Evolutionary conservation across 2,113 vertebrate species (phyloP).

Genomic region (Cisticola juncidis): DNA sequence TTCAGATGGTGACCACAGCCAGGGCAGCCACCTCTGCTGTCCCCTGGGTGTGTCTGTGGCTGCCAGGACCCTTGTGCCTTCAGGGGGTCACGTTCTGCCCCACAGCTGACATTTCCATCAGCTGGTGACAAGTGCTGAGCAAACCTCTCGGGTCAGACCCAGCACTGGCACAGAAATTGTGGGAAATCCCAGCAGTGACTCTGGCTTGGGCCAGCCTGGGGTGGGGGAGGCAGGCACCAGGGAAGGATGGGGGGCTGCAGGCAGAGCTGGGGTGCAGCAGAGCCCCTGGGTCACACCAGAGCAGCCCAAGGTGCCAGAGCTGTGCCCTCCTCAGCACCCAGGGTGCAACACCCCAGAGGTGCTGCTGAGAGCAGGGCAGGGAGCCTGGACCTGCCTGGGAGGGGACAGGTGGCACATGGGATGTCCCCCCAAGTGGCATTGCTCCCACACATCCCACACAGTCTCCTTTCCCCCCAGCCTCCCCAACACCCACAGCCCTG

Average conservation of each 20-base stretch:
- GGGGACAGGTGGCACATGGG: fast-evolving
- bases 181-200: fast-evolving
- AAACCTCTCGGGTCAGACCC: not conserved
- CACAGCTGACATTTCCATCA: not conserved
- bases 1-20: not conserved
- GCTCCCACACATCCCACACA: no score
- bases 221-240: not conserved
- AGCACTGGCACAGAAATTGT: not conserved
- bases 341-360: fast-evolving
- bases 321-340: fast-evolving
- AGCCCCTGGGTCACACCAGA: not conserved
- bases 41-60: fast-evolving
- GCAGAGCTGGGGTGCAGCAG: not conserved
- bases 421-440: fast-evolving
- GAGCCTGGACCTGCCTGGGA: not conserved
- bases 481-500: not conserved
- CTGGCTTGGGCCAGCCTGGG: not conserved
- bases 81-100: not conserved
- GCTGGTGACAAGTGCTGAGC: not conserved
- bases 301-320: not conserved
- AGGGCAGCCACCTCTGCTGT: not conserved
- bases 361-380: not conserved
- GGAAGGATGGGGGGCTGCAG: not conserved
- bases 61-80: no score
- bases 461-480: not conserved